Base-by-base conservation (phyloP, 2,113 vertebrate genomes). In the Orthonyx spaldingii region DNA sequence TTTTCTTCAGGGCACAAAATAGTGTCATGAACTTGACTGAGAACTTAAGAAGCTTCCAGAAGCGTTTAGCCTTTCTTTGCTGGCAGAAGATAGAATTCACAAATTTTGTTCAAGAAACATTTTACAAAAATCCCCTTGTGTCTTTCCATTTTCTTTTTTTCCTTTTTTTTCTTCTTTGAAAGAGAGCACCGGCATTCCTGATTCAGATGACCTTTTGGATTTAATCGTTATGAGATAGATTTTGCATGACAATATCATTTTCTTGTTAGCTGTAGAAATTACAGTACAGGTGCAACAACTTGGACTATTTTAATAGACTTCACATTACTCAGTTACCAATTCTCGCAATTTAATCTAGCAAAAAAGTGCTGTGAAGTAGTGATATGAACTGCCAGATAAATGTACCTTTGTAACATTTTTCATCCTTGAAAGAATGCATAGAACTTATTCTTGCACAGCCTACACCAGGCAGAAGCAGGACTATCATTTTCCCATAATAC, bases 201-300 rank as follows among this genome's bases (percentile, higher is more conserved):
- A 71, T 70, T 44, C 39, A 28, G 77, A 10, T 57, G 75, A 84
- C 88, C 76, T 84, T 90, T 87, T 56, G 56, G 30, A 75, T 74
- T 53, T 80, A 69, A 82, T 55, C 94, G 18, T 32, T 78, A 33
- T 56, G 26, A 66, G n/a, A 68, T 10, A 77, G 24, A 52, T 91
- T 96, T 96, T 93, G 42, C 85, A 85, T 77, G 41, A 79, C 72
- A 96, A 92, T 88, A 71, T 32, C 26, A 39, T 89, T 92, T 92
- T 87, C 61, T 53, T 92, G 32, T 46, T 86, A 72, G 52, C 68
- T 42, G 66, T 65, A 84, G 44, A 72, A 82, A 90, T 83, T 91
- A 82, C 59, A 63, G 15, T 52, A 21, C 35, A 66, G 26, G 35
- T 59, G 55, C 47, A 66, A 61, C 41, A 75, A 69, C 32, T 35